A percentile compares a stretch with the other conserved stretches of the same genome.
These are phyloP conservation scores for Candoia aspera DNA, from an alignment of 2,113 vertebrate species.

Conservation along the genomic window DNA sequence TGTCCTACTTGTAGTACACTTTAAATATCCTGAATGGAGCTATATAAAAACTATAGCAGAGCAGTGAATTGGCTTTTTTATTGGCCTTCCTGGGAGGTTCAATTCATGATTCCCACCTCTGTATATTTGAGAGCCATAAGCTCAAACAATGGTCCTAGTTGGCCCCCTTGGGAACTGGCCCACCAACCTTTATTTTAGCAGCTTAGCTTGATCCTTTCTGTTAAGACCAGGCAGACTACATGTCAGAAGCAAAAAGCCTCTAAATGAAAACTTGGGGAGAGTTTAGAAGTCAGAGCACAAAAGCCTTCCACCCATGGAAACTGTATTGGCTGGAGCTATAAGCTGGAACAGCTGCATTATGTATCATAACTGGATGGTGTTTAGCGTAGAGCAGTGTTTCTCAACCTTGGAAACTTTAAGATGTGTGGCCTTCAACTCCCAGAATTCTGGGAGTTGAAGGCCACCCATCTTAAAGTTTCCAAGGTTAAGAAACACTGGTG, in stretches of 20 bases:
- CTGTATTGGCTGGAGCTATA: conserved; percentile 4
- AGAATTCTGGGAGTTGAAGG: too few species aligned
- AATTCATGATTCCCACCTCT: conserved; percentile 9
- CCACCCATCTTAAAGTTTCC: too few species aligned
- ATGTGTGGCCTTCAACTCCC: too few species aligned
- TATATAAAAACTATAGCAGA: neutral
- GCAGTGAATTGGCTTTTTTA: neutral
- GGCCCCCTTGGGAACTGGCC: neutral
- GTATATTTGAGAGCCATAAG: neutral
- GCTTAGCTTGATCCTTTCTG: conserved; percentile 1
- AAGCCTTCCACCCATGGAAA: conserved; percentile 6
- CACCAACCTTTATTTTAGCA: neutral
- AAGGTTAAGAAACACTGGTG: too few species aligned
- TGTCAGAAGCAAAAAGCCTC: neutral
- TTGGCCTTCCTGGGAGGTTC: neutral
- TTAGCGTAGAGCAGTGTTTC: too few species aligned
- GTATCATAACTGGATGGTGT: conserved; percentile 31
- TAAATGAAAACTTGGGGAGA: neutral
- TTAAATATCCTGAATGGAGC: rapidly evolving
- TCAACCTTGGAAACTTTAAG: too few species aligned
- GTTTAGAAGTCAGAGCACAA: neutral
- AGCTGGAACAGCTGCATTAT: neutral
- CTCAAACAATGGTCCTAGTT: neutral
- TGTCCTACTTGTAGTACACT: neutral
- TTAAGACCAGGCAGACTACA: neutral